Base-by-base conservation (phyloP, 2,888 invertebrate genomes). In the Hyppa rectilinea region DNA sequence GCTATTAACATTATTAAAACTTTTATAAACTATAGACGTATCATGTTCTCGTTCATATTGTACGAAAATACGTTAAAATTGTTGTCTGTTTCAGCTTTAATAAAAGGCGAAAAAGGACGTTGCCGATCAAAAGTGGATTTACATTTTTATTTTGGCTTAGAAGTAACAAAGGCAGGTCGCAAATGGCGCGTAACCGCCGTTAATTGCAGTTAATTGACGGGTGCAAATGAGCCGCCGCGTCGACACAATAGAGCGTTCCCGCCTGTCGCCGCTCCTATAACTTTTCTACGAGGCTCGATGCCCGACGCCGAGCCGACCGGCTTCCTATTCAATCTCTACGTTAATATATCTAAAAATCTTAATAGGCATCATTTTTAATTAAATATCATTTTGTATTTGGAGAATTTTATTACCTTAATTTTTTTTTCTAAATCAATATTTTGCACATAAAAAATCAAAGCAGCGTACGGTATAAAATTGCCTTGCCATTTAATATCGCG, bases 181-280 rank as follows among this genome's bases (percentile, higher is more conserved):
- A 85, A 89, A 89, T 86, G 83, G 84, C 72, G 79, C 84, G 83
- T 84, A 78, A 78, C 74, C 75, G 59, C 75, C 72, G 83, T 77
- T 88, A 89, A 89, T 88, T 86, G 85, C 83, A 84, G 84, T 84
- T 87, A 89, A 88, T 88, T 86, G 84, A 81, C 81, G 83, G 83
- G 80, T 76, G 85, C 82, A 89, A 88, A 89, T 88, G 88, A 88
- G 86, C 77, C 84, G 80, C 75, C 65, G 62, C 65, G 59, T 61
- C 62, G 59, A 34, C 76, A 80, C 83, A 85, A 85, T 85, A 76
- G 76, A 71, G 60, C 52, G 63, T 53, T 55, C 66, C 75, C 79
- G 71, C 65, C 71, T 68, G 78, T 75, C 68, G 64, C 70, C 78
- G 62, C 58, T 67, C 71, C 60, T 62, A 65, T 81, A 72, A 81